A percentile compares a stretch with the other conserved stretches of the same genome.
These are phyloP conservation scores for Microchirus variegatus DNA, from an alignment of 2,797 vertebrate species.

Conservation along the genomic window DNA sequence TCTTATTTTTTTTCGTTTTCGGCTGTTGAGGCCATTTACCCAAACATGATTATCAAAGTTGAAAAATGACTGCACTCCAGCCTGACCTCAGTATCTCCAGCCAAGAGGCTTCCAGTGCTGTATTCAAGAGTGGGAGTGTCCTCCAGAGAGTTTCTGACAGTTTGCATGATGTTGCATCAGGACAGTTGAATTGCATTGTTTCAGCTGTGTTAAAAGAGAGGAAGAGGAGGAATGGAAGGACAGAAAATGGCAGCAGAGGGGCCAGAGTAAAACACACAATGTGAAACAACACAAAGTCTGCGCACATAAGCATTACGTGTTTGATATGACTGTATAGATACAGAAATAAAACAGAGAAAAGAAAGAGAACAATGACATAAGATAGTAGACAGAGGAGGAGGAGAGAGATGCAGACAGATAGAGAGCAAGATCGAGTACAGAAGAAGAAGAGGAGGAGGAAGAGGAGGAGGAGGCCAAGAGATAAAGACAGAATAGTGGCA, in stretches of 20 bases:
- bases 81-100: conserved; percentile 53
- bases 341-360: conserved; percentile 5
- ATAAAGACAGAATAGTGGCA: conserved; percentile 64
- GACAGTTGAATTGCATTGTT: conserved; percentile 56
- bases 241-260: not conserved
- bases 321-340: not conserved
- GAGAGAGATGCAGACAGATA: conserved; percentile 15
- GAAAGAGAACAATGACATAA: conserved; percentile 15
- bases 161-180: conserved; percentile 77
- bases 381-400: conserved; percentile 19
- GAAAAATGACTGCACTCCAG: conserved; percentile 34
- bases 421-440: conserved; percentile 26
- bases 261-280: conserved; percentile 18
- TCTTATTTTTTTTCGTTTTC: too few relatives aligned
- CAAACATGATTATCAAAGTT: conserved; percentile 16
- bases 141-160: conserved; percentile 61
- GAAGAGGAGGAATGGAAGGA: conserved; percentile 21
- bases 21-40: too few relatives aligned
- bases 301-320: too few relatives aligned
- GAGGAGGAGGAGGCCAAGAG: conserved; percentile 34
- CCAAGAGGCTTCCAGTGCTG: conserved; percentile 52
- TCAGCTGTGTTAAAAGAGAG: conserved; percentile 46
- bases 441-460: conserved; percentile 38
- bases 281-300: too few relatives aligned
- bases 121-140: conserved; percentile 48